A percentile compares a stretch with the other conserved stretches of the same genome.
These are phyloP conservation scores for Poecilus cupreus DNA, from an alignment of 2,888 invertebrate species.

Conservation along the genomic window DNA sequence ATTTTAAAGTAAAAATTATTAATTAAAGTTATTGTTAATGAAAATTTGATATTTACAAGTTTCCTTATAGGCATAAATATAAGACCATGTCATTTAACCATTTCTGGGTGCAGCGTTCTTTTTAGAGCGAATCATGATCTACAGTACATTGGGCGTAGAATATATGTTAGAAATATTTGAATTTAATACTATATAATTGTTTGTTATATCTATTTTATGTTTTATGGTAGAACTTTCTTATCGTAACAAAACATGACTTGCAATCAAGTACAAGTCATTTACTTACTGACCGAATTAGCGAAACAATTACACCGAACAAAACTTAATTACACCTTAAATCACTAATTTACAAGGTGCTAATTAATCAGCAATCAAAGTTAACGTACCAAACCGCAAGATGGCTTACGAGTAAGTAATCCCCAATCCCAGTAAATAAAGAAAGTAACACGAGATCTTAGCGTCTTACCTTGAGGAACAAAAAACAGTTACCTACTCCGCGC, in stretches of 20 bases:
- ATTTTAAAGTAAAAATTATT: too few relatives aligned
- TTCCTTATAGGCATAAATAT: too few relatives aligned
- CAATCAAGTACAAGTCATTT: not conserved
- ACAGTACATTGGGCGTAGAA: too few relatives aligned
- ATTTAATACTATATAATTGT: too few relatives aligned
- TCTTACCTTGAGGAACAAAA: constrained; percentile 54
- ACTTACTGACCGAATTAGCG: not conserved
- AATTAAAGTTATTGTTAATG: too few relatives aligned
- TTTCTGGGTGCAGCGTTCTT: too few relatives aligned
- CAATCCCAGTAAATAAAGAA: constrained; percentile 15
- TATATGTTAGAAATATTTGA: too few relatives aligned
- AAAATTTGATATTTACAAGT: too few relatives aligned
- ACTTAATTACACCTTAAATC: not conserved
- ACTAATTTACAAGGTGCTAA: constrained; percentile 20
- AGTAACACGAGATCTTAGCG: constrained; percentile 39
- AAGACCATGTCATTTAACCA: too few relatives aligned
- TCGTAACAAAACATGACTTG: not conserved
- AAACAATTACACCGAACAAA: not conserved
- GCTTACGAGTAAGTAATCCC: constrained; percentile 20
- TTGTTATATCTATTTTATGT: too few relatives aligned
- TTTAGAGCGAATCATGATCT: too few relatives aligned
- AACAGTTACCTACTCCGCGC: constrained; percentile 50
- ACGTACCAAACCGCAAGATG: constrained; percentile 44
- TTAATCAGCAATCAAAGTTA: constrained; percentile 33
- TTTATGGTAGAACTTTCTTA: too few relatives aligned